A percentile compares a stretch with the other conserved stretches of the same genome.
Conservation (phyloP, 2,888 invertebrate genomes). For the Pammene fasciana region DNA sequence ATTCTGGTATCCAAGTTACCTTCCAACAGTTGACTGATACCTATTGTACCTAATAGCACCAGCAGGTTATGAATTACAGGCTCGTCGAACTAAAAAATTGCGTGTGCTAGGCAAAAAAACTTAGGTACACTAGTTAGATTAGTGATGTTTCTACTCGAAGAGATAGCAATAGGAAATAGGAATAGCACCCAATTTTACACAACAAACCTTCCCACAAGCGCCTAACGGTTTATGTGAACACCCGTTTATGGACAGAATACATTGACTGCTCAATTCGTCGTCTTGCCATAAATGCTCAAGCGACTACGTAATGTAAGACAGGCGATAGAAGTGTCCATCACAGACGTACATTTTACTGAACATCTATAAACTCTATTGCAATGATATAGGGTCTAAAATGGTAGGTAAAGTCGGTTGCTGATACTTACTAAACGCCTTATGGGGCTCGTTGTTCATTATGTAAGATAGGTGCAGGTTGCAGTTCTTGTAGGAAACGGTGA, state of each 20-base stretch:
- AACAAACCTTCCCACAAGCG: conserved; percentile 41
- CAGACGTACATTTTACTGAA: not conserved
- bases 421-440: conserved; percentile 32
- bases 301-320: conserved; percentile 43
- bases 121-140: too few relatives aligned
- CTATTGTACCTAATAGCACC: not conserved
- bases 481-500: conserved; percentile 8
- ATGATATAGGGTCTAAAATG: not conserved
- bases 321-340: conserved; percentile 44
- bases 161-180: conserved; percentile 7
- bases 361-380: not conserved
- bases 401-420: not conserved
- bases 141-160: too few relatives aligned
- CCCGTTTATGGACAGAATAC: conserved; percentile 43
- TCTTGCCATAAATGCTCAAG: conserved; percentile 44
- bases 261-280: conserved; percentile 45
- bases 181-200: conserved; percentile 25
- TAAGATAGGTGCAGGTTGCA: conserved; percentile 15
- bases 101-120: too few relatives aligned
- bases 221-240: conserved; percentile 30
- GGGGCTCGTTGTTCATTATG: conserved; percentile 31
- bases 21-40: conserved; percentile 18
- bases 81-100: too few relatives aligned
- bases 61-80: too few relatives aligned
- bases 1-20: not conserved